A percentile compares a stretch with the other conserved stretches of the same genome.
These are phyloP conservation scores for Datnioides undecimradiatus DNA, from an alignment of 2,113 vertebrate genomes.

Conservation along the genomic window DNA sequence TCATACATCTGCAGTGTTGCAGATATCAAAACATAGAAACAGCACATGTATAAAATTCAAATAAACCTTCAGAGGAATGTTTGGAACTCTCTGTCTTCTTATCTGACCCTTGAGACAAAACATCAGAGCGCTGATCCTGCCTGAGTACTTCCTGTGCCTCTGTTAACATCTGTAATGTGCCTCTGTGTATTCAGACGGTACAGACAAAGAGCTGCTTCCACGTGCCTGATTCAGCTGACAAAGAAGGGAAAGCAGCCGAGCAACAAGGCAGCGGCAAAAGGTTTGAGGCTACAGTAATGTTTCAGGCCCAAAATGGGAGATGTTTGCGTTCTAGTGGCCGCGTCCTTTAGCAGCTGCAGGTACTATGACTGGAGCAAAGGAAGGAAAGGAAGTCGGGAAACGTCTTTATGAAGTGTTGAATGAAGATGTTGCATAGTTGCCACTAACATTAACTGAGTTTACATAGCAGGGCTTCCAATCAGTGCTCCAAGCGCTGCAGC, in stretches of 20 bases:
- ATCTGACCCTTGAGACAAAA: conserved; percentile 50
- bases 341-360: no score
- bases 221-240: not conserved
- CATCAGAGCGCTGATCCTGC: conserved; percentile 17
- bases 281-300: no score
- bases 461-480: no score
- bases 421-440: no score
- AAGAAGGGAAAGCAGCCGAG: not conserved
- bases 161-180: conserved; percentile 26
- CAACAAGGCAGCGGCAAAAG: not conserved
- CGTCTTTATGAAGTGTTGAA: no score
- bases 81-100: conserved; percentile 20
- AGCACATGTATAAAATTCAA: not conserved
- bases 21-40: not conserved
- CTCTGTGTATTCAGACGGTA: conserved; percentile 13
- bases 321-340: no score
- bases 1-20: not conserved
- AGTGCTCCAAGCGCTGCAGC: no score
- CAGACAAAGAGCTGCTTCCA: conserved; percentile 28
- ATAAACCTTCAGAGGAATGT: conserved; percentile 3
- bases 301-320: no score
- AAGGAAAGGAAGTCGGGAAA: no score
- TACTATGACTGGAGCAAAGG: no score
- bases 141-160: conserved; percentile 41
- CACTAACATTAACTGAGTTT: no score